phyloP scores from a whole-genome alignment of 2,888 invertebrate genomes.

The Drosophila planitibia region DNA sequence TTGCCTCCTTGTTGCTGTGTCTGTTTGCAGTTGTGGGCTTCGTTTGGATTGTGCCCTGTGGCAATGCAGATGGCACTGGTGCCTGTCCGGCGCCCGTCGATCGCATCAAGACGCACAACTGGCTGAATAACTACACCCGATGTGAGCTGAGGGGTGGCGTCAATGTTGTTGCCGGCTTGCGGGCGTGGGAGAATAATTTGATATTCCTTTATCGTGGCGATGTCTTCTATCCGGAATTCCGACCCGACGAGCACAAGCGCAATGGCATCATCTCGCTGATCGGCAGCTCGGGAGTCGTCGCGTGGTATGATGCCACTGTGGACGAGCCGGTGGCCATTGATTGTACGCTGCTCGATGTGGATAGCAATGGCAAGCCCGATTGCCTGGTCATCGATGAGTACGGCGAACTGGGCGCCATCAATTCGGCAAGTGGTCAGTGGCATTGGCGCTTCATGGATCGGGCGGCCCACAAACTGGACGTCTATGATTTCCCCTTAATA shows the following conservation, averaged over 20 bases:
- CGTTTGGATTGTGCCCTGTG: constrained; percentile 91
- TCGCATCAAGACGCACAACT: constrained; percentile 88
- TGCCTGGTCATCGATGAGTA: constrained; percentile 91
- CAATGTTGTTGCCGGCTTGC: constrained; percentile 89
- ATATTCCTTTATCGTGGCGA: constrained; percentile 91
- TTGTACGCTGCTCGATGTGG: constrained; percentile 90
- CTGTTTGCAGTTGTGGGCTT: constrained; percentile 90
- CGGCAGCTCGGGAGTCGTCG: constrained; percentile 89
- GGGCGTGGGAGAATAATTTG: constrained; percentile 89
- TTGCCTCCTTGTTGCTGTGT: constrained; percentile 90
- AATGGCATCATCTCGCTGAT: constrained; percentile 90
- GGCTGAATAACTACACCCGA: constrained; percentile 89
- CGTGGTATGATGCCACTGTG: constrained; percentile 90
- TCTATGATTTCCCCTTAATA: constrained; percentile 89
- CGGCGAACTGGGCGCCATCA: constrained; percentile 88
- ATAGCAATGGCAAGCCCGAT: constrained; percentile 90
- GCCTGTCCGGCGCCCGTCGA: constrained; percentile 88
- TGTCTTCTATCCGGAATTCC: constrained; percentile 87
- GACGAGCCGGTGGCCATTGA: constrained; percentile 90
- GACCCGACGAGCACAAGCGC: constrained; percentile 83
- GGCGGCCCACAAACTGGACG: constrained; percentile 86
- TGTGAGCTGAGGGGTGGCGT: constrained; percentile 90
- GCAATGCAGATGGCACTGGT: constrained; percentile 86
- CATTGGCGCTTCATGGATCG: constrained; percentile 85
- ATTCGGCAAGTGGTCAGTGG: constrained; percentile 88